Base-by-base conservation (phyloP, 1,140 invertebrate genomes). In the Conus ventricosus region DNA sequence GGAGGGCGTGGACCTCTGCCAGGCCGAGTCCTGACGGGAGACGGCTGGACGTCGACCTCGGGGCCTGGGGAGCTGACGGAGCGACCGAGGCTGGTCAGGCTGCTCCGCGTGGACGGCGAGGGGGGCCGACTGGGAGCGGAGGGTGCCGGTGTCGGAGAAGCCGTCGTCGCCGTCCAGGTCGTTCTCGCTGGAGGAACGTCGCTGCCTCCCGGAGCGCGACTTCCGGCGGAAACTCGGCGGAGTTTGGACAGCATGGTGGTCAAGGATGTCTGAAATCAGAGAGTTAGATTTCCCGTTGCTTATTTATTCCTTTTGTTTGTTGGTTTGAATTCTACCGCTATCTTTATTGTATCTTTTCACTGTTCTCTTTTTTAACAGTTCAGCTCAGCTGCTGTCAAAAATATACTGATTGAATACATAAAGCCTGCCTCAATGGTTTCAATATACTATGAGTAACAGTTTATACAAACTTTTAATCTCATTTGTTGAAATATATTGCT, bases 241-340 rank as follows among this genome's bases (percentile, higher is more conserved):
- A 87, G 85, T 78, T 20, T 87, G 85, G 85, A 87, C 23, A 87
- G n/a, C 85, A 87, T 87, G 54, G 20, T 23, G 54, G 39, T 55
- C 20, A n/a, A 55, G 51, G 51, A 55, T 10, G 10, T 83, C 51
- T 83, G 81, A 23, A 55, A 53, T 57, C 53, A 83, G 13, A 11
- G 17, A 57, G n/a, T 81, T 15, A 17, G 2, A 39, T 39, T 39
- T 39, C 39, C 39, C 39, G 39, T 39, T 39, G 39, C 39, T 39
- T 39, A 39, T 39, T 39, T 3, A 39, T 39, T 39, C 39, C 39
- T 39, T 39, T 39, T 0, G 0, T 39, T 39, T 39, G 39, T 39
- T 39, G 0, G 39, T 39, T 39, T 39, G 39, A 39, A 39, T 39
- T 39, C 39, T 39, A 39, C 39, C 39, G 39, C 3, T 39, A 39